These are phyloP conservation scores for Hippocampus comes DNA, from an alignment of 2,113 vertebrate species.

Conservation along the genomic window DNA sequence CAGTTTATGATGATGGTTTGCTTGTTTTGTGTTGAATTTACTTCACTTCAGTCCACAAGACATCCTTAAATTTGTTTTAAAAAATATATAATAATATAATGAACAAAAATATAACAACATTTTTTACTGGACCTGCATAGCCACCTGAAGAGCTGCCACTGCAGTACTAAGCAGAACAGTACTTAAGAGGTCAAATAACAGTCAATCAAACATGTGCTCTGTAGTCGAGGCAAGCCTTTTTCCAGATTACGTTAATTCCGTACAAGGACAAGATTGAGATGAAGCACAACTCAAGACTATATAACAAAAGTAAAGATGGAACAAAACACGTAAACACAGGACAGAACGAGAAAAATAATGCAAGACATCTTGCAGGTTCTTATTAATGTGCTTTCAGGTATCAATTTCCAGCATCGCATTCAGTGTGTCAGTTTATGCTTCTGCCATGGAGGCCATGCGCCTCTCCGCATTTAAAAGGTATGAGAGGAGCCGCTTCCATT, in stretches of 20 bases:
- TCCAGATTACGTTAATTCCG: not conserved
- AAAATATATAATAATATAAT: too few relatives aligned
- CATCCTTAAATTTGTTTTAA: not conserved
- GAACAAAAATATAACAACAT: not conserved
- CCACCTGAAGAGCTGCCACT: not conserved
- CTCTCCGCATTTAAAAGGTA: too few relatives aligned
- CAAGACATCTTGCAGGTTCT: too few relatives aligned
- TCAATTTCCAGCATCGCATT: too few relatives aligned
- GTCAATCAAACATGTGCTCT: not conserved
- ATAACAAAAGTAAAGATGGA: conserved; percentile 3
- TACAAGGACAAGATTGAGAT: conserved; percentile 8
- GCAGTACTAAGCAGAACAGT: not conserved
- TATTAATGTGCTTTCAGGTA: too few relatives aligned
- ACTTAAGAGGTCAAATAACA: not conserved
- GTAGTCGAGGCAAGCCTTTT: conserved; percentile 2
- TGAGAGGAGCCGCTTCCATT: too few relatives aligned
- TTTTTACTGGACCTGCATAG: not conserved
- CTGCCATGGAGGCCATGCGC: too few relatives aligned
- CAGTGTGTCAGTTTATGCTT: too few relatives aligned
- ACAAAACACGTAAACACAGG: not conserved
- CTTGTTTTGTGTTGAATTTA: not conserved
- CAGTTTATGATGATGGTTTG: not conserved
- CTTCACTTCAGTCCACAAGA: not conserved
- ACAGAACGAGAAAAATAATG: not conserved
- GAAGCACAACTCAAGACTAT: not conserved